These are phyloP conservation scores for Terrapene triunguis DNA, from an alignment of 2,113 vertebrate genomes.

Conservation along the genomic window DNA sequence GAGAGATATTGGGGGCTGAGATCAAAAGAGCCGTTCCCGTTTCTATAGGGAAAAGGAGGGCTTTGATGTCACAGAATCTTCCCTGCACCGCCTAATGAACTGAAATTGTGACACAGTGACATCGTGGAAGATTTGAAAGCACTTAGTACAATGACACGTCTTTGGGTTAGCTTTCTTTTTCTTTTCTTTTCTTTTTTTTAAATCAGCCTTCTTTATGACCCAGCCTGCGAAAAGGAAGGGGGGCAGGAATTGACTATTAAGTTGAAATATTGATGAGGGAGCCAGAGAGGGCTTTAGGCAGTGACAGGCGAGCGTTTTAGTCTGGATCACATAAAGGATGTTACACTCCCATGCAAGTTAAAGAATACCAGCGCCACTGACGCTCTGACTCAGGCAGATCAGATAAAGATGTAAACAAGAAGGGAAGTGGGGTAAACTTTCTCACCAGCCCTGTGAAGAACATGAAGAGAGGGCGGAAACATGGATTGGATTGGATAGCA, in stretches of 20 bases:
- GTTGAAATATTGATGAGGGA: fast-evolving
- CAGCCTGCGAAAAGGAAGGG: background rate
- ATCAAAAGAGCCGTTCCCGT: slow-evolving; percentile 87
- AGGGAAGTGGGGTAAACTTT: background rate
- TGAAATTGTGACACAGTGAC: slow-evolving; percentile 73
- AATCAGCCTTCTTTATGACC: background rate
- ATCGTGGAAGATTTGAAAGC: slow-evolving; percentile 68
- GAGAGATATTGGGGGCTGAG: slow-evolving; percentile 74
- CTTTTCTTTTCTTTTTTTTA: slow-evolving; percentile 10
- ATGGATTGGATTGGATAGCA: background rate
- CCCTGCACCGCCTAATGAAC: slow-evolving; percentile 71
- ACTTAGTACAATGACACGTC: slow-evolving; percentile 47
- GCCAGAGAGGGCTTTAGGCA: background rate
- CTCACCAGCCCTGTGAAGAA: background rate
- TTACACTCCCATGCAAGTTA: background rate
- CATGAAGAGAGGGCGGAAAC: too few species aligned
- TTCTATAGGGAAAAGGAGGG: slow-evolving; percentile 83
- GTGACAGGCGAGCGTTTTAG: fast-evolving
- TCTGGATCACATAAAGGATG: fast-evolving
- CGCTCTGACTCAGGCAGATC: fast-evolving
- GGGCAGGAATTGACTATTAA: background rate
- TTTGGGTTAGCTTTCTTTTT: slow-evolving; percentile 43
- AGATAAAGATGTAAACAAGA: background rate
- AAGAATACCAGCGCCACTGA: background rate
- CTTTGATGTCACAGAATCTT: slow-evolving; percentile 86